These are phyloP conservation scores for Trididemnum clinides DNA, from an alignment of 23 tunicate genomes.

Conservation along the genomic window DNA sequence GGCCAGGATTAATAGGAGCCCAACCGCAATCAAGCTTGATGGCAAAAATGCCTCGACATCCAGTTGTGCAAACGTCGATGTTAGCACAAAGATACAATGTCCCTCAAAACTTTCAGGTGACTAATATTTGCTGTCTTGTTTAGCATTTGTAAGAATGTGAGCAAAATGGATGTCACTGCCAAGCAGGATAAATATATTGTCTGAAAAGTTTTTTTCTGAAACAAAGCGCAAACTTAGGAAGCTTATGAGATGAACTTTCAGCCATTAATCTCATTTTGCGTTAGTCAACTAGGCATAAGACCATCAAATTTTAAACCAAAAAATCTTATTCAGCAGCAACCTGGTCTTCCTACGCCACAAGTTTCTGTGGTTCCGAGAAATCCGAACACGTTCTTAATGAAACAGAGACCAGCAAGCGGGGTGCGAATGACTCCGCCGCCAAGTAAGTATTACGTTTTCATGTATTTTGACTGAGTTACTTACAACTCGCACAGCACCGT, in stretches of 20 bases:
- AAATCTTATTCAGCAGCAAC: neutral
- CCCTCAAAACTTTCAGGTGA: slow-evolving; percentile 56
- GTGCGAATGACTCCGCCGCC: slow-evolving; percentile 2
- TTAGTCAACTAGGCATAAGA: no score
- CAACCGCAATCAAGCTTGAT: slow-evolving; percentile 36
- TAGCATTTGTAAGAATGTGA: no score
- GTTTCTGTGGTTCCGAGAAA: neutral
- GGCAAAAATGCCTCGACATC: slow-evolving; percentile 49
- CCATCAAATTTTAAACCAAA: neutral
- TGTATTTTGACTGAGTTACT: no score
- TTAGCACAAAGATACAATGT: slow-evolving; percentile 62
- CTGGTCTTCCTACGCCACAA: neutral
- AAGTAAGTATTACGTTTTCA: neutral
- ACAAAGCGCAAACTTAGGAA: no score
- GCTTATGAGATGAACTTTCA: no score
- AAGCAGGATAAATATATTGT: no score
- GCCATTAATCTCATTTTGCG: no score
- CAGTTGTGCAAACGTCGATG: slow-evolving; percentile 37
- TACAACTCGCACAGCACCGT: no score
- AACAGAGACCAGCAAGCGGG: neutral
- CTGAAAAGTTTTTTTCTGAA: no score
- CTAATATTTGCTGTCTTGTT: neutral
- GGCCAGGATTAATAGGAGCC: slow-evolving; percentile 45
- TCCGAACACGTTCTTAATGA: neutral
- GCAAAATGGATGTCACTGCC: no score